Evolutionary conservation across 2,888 invertebrate genomes (phyloP), one percentile per base, ranked within the genome.

Genomic region (Aelia acuminata): DNA sequence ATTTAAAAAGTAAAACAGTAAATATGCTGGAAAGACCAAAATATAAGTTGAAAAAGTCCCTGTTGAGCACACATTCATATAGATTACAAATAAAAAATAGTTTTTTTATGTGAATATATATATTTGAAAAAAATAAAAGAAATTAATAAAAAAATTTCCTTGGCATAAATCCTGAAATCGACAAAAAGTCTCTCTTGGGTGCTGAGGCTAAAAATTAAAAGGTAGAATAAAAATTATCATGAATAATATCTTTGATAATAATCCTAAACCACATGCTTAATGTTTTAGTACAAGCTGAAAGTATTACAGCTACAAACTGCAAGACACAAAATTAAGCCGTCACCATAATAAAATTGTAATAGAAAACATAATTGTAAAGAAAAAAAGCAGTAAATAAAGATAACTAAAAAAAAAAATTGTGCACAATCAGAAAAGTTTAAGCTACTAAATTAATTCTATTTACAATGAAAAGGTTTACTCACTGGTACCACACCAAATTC

Each of bases 401-500:
- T 22, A n/a, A 15, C 26, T 43, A 35, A 70, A 87, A 26, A n/a
- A 75, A 43, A 87, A 57, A 13, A 10, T 47, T n/a, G 53, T 15
- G 86, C 70, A 87, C 63, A 63, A 70, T 35, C 63, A 18, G 47
- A 87, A 63, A 22, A 70, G 53, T 87, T 47, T n/a, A 84, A 50
- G 80, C 48, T 88, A 80, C 80, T 47, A 80, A 80, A 80, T 80
- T 39, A 80, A 43, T 80, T 80, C 43, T 80, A 80, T 80, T 80
- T 80, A 80, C 80, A 80, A 80, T 43, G 18, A 35, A 31, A 43
- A 80, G 22, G 35, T 80, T 80, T 80, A 80, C 80, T 80, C 43
- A 80, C 80, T 80, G 80, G 80, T 43, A 80, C 80, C 80, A 80
- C 80, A 80, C 80, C 80, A 39, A 80, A 80, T 80, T 80, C 80